Percentiles rank a stretch among this genome's conserved stretches.
These are phyloP conservation scores for Falco berigora DNA, from an alignment of 2,797 vertebrate species.

Conservation along the genomic window DNA sequence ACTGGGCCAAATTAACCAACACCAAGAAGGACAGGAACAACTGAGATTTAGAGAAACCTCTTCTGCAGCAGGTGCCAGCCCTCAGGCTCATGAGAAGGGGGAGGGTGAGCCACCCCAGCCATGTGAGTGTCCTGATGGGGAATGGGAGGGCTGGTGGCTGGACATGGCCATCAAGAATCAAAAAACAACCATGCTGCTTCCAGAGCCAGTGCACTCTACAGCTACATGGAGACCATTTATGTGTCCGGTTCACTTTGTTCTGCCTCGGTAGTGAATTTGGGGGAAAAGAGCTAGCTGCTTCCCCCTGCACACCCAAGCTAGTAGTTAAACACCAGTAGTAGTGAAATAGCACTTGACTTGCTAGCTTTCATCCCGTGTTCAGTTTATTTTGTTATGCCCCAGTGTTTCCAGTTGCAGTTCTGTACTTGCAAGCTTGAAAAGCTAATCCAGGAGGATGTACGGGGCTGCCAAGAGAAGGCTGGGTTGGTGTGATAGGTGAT, in stretches of 20 bases:
- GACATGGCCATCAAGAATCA: background rate
- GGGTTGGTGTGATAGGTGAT: background rate
- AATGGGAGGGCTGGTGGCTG: background rate
- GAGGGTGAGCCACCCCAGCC: background rate
- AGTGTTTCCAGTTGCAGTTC: background rate
- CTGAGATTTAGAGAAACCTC: background rate
- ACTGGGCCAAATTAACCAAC: background rate
- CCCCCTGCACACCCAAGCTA: background rate
- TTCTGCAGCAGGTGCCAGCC: background rate
- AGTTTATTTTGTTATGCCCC: background rate
- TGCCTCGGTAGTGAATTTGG: background rate
- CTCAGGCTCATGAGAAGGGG: fast-evolving
- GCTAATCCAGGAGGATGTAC: fast-evolving
- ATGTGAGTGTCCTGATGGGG: background rate
- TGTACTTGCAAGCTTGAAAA: background rate
- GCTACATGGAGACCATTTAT: fast-evolving
- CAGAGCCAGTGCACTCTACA: background rate
- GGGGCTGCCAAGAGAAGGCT: background rate
- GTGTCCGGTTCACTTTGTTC: background rate
- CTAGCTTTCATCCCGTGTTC: background rate
- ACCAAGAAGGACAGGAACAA: background rate
- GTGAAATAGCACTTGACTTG: background rate
- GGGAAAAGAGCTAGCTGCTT: background rate
- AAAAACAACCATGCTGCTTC: background rate
- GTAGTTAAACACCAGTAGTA: background rate